phyloP scores from a whole-genome alignment of 2,797 vertebrate genomes.

The Acipenser transmontanus region DNA sequence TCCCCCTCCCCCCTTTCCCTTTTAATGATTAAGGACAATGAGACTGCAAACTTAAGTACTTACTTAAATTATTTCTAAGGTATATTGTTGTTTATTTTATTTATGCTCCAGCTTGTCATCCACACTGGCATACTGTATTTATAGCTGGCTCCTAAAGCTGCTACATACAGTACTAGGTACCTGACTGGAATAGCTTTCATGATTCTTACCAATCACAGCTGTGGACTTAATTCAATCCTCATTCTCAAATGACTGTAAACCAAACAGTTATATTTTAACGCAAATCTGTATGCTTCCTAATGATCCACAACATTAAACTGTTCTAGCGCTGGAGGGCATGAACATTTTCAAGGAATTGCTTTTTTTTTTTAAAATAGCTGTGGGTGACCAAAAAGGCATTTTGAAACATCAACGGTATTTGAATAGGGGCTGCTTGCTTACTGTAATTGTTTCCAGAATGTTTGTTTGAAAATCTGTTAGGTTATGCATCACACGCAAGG shows the following conservation, averaged over 20 bases:
- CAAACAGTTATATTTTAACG: constrained; percentile 52
- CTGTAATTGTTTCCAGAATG: constrained; percentile 66
- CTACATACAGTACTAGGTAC: background rate
- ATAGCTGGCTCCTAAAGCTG: background rate
- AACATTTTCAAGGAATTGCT: constrained; percentile 1
- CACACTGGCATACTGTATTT: background rate
- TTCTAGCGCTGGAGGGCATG: constrained; percentile 26
- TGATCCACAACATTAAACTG: constrained; percentile 53
- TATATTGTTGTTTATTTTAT: too few relatives aligned
- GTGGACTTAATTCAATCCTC: constrained; percentile 40
- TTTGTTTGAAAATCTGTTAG: constrained; percentile 57
- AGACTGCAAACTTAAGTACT: too few relatives aligned
- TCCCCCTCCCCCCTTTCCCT: too few relatives aligned
- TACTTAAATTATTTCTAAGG: too few relatives aligned
- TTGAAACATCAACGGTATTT: constrained; percentile 51
- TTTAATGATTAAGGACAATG: too few relatives aligned
- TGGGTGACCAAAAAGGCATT: constrained; percentile 46
- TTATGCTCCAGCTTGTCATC: background rate
- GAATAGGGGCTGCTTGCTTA: constrained; percentile 40
- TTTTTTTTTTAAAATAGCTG: constrained; percentile 19
- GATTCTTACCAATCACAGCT: constrained; percentile 33
- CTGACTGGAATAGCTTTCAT: constrained; percentile 7
- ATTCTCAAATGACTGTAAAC: constrained; percentile 48
- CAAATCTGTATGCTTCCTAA: constrained; percentile 50
- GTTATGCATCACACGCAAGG: constrained; percentile 42